phyloP scores from a whole-genome alignment of 1,140 invertebrate genomes.

The Papilio polyxenes region DNA sequence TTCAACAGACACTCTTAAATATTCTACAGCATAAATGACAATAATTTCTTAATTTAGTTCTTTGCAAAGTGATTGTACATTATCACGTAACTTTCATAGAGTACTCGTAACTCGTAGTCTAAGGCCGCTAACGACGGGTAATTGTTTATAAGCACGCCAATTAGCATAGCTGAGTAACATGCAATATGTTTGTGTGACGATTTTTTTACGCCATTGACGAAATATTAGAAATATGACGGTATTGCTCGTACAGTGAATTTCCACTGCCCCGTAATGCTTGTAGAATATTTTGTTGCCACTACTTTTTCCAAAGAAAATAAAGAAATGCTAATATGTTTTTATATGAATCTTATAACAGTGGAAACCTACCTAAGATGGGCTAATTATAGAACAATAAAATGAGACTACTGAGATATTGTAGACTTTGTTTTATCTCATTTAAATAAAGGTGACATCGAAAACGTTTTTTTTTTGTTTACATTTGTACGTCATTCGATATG shows the following conservation, averaged over 20 bases:
- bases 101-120: slow-evolving; percentile 16
- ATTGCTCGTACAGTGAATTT: neutral
- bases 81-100: slow-evolving; percentile 26
- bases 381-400: neutral
- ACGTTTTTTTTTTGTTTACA: neutral
- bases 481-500: neutral
- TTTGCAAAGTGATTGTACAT: slow-evolving; percentile 10
- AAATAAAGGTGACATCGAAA: neutral
- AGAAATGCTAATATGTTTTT: neutral
- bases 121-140: slow-evolving; percentile 28
- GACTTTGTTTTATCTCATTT: neutral
- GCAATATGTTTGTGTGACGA: slow-evolving; percentile 26
- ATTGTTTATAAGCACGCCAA: slow-evolving; percentile 34
- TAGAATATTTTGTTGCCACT: neutral
- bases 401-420: neutral
- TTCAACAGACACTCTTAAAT: neutral
- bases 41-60: neutral
- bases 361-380: neutral
- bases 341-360: too few species aligned
- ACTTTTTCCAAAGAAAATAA: neutral
- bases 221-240: neutral
- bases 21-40: neutral
- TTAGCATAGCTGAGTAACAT: slow-evolving; percentile 27
- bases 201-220: neutral
- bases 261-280: neutral